phyloP scores from a whole-genome alignment of 2,113 vertebrate genomes.

The Cygnus buccinator region DNA sequence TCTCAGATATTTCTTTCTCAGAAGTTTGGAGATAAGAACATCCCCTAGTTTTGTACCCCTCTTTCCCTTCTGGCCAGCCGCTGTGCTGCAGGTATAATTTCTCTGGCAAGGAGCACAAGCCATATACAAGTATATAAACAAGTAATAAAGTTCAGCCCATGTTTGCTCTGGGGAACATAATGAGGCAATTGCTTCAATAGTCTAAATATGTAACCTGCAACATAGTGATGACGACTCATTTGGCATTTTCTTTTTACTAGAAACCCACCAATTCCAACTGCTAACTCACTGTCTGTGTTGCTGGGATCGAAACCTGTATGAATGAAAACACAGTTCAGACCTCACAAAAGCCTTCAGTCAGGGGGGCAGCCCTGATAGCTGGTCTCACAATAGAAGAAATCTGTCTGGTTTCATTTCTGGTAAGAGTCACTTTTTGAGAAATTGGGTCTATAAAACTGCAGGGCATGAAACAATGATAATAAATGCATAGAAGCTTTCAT shows the following conservation, averaged over 20 bases:
- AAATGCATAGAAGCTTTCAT: constrained; percentile 47
- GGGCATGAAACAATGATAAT: constrained; percentile 14
- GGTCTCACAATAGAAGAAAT: not conserved
- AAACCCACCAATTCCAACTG: not conserved
- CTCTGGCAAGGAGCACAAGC: not conserved
- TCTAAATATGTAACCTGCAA: not conserved
- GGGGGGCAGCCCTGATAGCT: not conserved
- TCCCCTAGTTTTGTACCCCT: not conserved
- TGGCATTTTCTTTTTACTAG: not conserved
- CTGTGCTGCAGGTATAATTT: not conserved
- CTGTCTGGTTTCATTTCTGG: constrained; percentile 31
- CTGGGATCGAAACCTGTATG: not conserved
- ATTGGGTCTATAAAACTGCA: constrained; percentile 35
- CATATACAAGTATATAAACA: too few relatives aligned
- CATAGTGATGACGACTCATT: not conserved
- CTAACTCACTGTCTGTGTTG: not conserved
- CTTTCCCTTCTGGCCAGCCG: not conserved
- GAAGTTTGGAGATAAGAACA: not conserved
- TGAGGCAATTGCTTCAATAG: not conserved
- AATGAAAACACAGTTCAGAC: not conserved
- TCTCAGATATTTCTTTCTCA: not conserved
- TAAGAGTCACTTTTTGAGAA: constrained; percentile 20
- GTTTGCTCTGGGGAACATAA: not conserved
- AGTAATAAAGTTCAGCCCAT: not conserved
- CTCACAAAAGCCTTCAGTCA: not conserved